phyloP scores from a whole-genome alignment of 2,797 vertebrate species.

The Amphiprion clarkii region DNA sequence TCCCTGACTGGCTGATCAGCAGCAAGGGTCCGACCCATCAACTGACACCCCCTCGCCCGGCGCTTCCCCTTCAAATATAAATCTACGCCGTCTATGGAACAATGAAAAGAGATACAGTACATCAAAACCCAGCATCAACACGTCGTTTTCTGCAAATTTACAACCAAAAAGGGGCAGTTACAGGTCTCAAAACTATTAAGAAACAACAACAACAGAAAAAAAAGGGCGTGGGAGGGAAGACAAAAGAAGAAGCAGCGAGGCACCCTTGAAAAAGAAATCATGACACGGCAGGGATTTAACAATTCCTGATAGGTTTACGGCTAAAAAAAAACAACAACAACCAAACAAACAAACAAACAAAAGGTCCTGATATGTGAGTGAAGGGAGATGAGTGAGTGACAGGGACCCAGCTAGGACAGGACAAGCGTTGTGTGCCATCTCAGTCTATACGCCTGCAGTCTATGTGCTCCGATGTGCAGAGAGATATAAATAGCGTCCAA shows the following conservation, averaged over 20 bases:
- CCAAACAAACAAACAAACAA: not conserved
- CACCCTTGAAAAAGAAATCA: slow-evolving; percentile 58
- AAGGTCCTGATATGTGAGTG: slow-evolving; percentile 2
- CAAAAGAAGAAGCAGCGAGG: slow-evolving; percentile 42
- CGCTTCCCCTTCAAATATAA: slow-evolving; percentile 10
- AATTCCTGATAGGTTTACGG: slow-evolving; percentile 3
- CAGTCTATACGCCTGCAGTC: slow-evolving; percentile 46
- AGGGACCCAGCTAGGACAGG: slow-evolving; percentile 57
- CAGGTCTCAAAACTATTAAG: slow-evolving; percentile 32
- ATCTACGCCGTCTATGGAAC: slow-evolving; percentile 48
- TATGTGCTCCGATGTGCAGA: slow-evolving; percentile 56
- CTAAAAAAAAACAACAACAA: not conserved
- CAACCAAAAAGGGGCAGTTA: slow-evolving; percentile 44
- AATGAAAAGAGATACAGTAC: slow-evolving; percentile 65
- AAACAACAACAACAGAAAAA: slow-evolving; percentile 4
- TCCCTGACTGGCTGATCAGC: slow-evolving; percentile 84
- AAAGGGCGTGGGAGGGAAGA: not conserved
- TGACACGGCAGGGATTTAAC: slow-evolving; percentile 33
- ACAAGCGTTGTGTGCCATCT: slow-evolving; percentile 44
- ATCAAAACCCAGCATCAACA: slow-evolving; percentile 64
- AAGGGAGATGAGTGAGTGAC: slow-evolving; percentile 34
- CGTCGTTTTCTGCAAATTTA: slow-evolving; percentile 54
- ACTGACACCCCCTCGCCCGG: slow-evolving; percentile 5
- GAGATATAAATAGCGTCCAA: slow-evolving; percentile 69
- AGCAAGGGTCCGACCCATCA: slow-evolving; percentile 54